Evolutionary conservation across 1,140 invertebrate genomes (phyloP).

Genomic region (Lucilia sericata): DNA sequence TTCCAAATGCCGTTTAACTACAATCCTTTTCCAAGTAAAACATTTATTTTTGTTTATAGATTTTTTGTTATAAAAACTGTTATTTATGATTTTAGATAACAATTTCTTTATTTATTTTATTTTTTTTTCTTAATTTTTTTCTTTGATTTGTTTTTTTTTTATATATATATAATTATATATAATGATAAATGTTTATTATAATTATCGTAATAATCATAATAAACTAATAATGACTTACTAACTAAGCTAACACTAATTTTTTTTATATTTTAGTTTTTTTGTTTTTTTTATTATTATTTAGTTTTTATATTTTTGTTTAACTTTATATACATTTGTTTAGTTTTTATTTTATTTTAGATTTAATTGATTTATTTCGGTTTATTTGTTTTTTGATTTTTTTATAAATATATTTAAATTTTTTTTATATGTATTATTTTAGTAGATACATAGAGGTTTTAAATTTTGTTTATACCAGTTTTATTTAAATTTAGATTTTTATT

Average conservation of each 20-base stretch:
- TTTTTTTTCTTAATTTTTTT: conserved; percentile 41
- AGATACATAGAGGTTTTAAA: not conserved
- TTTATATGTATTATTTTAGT: not conserved
- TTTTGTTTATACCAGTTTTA: not conserved
- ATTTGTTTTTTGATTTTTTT: conserved; percentile 6
- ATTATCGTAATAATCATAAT: conserved; percentile 41
- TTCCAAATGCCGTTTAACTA: not conserved
- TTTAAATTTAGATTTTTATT: not conserved
- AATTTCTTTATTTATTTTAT: conserved; percentile 48
- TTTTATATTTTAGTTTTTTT: conserved; percentile 35
- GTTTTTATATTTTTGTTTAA: not conserved
- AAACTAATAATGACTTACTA: conserved; percentile 46
- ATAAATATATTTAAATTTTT: not conserved
- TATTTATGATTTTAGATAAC: conserved; percentile 47
- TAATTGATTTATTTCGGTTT: conserved; percentile 39
- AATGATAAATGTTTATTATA: conserved; percentile 32
- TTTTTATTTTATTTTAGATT: conserved; percentile 26
- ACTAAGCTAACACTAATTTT: conserved; percentile 48
- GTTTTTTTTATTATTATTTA: conserved; percentile 31
- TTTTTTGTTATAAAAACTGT: conserved; percentile 25
- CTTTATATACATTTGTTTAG: conserved; percentile 31
- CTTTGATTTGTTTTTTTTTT: conserved; percentile 41
- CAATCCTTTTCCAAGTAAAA: not conserved
- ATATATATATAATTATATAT: conserved; percentile 45
- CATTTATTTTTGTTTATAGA: not conserved